Evolutionary conservation across 2,888 invertebrate genomes (phyloP), one percentile per base, ranked within the genome.

Genomic region (Phrixothrix hirtus): DNA sequence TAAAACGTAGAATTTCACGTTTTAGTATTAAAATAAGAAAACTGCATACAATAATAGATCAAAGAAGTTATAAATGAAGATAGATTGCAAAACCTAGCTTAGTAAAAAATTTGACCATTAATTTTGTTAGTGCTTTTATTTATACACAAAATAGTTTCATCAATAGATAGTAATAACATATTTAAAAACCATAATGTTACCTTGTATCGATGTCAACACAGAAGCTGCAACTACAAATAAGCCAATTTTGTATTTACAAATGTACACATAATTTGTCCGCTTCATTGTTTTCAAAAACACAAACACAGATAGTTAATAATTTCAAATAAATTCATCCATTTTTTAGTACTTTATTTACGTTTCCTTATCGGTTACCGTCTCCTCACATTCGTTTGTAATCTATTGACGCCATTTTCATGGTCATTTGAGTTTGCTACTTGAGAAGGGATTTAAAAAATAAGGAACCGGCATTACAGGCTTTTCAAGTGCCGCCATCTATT

Each of bases 121-220:
- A n/a, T n/a, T n/a, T n/a, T n/a, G n/a, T n/a, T n/a, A n/a, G n/a
- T n/a, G n/a, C n/a, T n/a, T n/a, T n/a, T n/a, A n/a, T n/a, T n/a
- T n/a, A n/a, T n/a, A n/a, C n/a, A n/a, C n/a, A n/a, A 27, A n/a
- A 44, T 11, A 7, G 15, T 17, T 36, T 17, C 11, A 36, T 14
- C 12, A 34, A 44, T 41, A 34, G 30, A 11, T 16, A 30, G 45
- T 39, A 53, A 53, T 50, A 17, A 43, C 32, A 43, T n/a, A 48
- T 66, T 66, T 61, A 65, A 67, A 68, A 64, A 67, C 64, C 69
- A 69, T 69, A 66, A 65, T 63, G 63, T 65, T 66, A 71, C 70
- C 70, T 71, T 70, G 66, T 66, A 66, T 66, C 64, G 68, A 66
- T 69, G 69, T 69, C 65, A 70, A 69, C 64, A 67, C 67, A 63